A percentile compares a stretch with the other conserved stretches of the same genome.
Evolutionary conservation across 2,797 vertebrate genomes (phyloP).

Genomic region (Sarcoramphus papa): DNA sequence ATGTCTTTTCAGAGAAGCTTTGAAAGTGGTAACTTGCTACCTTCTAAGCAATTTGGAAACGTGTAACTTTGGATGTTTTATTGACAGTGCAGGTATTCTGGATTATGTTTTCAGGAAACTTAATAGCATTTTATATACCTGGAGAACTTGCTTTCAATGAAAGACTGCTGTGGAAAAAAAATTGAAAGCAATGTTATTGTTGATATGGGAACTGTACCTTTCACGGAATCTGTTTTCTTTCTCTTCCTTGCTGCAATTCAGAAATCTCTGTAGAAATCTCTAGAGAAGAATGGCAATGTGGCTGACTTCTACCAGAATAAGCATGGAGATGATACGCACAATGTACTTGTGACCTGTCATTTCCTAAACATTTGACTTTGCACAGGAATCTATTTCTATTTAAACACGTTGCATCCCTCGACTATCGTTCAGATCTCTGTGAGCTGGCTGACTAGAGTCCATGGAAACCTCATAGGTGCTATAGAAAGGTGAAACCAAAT

Average conservation of each 20-base stretch:
- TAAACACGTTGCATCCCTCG: rapidly evolving
- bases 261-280: background rate
- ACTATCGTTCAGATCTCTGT: background rate
- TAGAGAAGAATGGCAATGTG: background rate
- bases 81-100: background rate
- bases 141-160: background rate
- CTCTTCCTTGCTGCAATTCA: background rate
- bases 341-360: background rate
- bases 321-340: background rate
- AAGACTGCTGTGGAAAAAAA: background rate
- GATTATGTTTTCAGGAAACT: background rate
- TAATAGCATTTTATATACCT: background rate
- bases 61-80: background rate
- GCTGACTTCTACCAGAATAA: background rate
- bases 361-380: background rate
- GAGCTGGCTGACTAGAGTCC: background rate
- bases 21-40: background rate
- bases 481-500: background rate
- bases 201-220: background rate
- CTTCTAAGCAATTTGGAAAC: background rate
- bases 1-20: background rate
- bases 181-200: background rate
- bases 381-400: background rate
- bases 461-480: background rate
- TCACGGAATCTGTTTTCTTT: background rate